Base-by-base conservation (phyloP, 2,888 invertebrate genomes). In the Lutraria lutraria region DNA sequence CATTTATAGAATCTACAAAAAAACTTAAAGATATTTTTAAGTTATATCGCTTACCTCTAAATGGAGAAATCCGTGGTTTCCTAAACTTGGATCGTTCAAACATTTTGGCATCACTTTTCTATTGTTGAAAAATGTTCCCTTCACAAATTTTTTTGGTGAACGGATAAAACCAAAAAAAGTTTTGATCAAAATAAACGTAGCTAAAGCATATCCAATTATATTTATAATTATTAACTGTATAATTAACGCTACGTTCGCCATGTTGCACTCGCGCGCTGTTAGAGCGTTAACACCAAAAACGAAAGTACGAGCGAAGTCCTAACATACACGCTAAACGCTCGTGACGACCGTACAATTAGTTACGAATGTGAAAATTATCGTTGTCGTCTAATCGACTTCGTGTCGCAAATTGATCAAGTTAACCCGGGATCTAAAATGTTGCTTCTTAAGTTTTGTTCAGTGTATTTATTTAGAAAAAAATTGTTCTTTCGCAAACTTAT, bases 51-150 rank as follows among this genome's bases (percentile, higher is more conserved):
- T 89, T 87, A 94, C 94, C 94, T 94, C 93, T 13, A 94, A 81
- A 86, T 94, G 93, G n/a, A 93, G 88, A 87, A 91, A 94, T 52
- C 91, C 91, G 81, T 94, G 94, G 13, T 91, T 89, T 56, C 94
- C 94, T 53, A 94, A 82, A 79, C 85, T 89, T 15, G 94, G 93
- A 81, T 94, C 93, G 53, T 91, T 93, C 82, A 94, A 81, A 81
- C 93, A 93, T 19, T 89, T 83, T n/a, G 94, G 94, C 90, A 91
- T 90, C 0, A 92, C 91, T 82, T 93, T 91, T 83, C 93, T 86
- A 15, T 90, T 93, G 76, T 88, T 93, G 60, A 85, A 89, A 56
- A 89, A 88, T 15, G 89, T 88, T 13, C 83, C 81, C 12, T 86
- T 88, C 15, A 91, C 43, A 89, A 90, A 92, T 81, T 86, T 90